Base-by-base conservation (phyloP, 2,797 vertebrate species). In the Triplophysa bombifrons region DNA sequence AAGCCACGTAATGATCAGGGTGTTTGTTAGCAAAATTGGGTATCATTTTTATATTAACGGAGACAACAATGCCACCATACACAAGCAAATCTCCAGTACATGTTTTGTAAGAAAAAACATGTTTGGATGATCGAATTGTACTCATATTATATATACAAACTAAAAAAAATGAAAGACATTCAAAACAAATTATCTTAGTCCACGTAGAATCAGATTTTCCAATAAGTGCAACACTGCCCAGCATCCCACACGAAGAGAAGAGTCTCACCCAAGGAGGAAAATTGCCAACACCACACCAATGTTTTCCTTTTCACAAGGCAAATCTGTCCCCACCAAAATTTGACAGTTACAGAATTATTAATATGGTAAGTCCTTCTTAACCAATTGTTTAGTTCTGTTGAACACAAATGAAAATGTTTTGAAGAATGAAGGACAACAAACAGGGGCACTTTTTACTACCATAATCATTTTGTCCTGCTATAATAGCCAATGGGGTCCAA, bases 271-370 rank as follows among this genome's bases (percentile, higher is more conserved):
- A 53, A 58, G 56, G 66, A 10, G 70, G 67, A 64, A 68, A 3
- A 44, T n/a, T 38, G 68, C 27, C 68, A 77, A 66, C 63, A 60
- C 61, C 55, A 50, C 60, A 78, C 74, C 64, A 67, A 17, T 19
- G 53, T 53, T 73, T 72, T 44, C 58, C 48, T 63, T 68, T 72
- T 61, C 74, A 73, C 64, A 73, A 53, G 68, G 46, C 70, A 82
- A 78, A 53, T 78, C 17, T 53, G 53, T 48, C 80, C 76, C 27
- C 30, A 66, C 44, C 34, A 38, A 25, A 72, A 61, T 27, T 17
- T 73, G 74, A 67, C 80, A 68, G 74, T 73, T 72, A 72, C 69
- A 68, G 34, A 72, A 77, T 73, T 55, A 82, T 77, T 77, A 78
- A 38, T 9, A 1, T 7, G 22, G 11, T 30, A 9, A 56, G 22